A percentile compares a stretch with the other conserved stretches of the same genome.
phyloP scores from a whole-genome alignment of 2,113 vertebrate species.

The Tapirus terrestris region DNA sequence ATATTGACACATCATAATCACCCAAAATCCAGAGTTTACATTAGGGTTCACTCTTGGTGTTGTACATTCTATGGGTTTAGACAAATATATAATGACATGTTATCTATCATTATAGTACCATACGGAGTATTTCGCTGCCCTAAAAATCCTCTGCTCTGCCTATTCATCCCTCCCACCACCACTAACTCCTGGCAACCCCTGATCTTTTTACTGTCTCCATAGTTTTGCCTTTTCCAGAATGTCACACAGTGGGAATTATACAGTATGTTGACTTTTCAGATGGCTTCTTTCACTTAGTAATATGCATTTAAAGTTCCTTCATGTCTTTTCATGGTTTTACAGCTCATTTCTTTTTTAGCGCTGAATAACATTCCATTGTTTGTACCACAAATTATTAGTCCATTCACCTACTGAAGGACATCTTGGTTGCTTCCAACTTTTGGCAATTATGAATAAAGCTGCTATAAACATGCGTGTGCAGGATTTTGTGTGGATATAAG shows the following conservation, averaged over 20 bases:
- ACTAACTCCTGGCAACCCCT: neutral
- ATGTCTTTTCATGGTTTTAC: neutral
- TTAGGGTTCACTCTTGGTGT: neutral
- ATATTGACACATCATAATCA: neutral
- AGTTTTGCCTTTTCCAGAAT: neutral
- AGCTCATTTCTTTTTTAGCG: neutral
- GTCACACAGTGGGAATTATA: neutral
- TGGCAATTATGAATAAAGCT: neutral
- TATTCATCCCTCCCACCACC: neutral
- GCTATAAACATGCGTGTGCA: neutral
- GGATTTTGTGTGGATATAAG: neutral
- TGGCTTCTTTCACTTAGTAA: neutral
- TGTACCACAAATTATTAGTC: neutral
- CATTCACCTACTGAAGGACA: neutral
- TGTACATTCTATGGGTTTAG: neutral
- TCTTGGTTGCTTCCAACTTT: neutral
- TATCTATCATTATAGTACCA: neutral
- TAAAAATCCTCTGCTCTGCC: neutral
- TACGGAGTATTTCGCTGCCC: neutral
- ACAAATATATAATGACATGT: neutral
- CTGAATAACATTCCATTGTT: neutral
- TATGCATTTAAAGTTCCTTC: neutral
- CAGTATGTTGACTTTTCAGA: neutral
- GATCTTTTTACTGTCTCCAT: neutral
- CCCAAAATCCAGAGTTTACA: neutral